These are phyloP conservation scores for Colius striatus DNA, from an alignment of 2,113 vertebrate species.

Conservation along the genomic window DNA sequence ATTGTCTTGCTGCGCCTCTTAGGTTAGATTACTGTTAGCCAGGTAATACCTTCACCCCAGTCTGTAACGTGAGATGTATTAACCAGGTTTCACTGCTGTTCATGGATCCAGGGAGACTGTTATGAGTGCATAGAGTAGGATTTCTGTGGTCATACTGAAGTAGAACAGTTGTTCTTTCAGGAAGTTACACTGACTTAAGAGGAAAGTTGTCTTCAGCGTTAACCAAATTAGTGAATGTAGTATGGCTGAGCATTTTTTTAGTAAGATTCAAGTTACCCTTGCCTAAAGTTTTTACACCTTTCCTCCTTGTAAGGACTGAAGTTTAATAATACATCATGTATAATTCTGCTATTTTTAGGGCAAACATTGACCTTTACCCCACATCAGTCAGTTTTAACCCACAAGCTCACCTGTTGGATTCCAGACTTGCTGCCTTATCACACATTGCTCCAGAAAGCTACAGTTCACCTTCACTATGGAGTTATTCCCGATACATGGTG, in stretches of 20 bases:
- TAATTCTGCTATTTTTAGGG: background rate
- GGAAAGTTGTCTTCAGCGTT: background rate
- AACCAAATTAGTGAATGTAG: background rate
- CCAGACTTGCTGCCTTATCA: background rate
- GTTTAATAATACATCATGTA: background rate
- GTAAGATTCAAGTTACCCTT: background rate
- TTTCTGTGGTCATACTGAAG: background rate
- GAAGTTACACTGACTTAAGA: background rate
- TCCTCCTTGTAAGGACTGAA: background rate
- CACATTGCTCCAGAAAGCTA: background rate
- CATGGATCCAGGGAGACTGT: background rate
- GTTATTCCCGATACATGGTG: background rate
- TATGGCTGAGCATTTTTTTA: background rate
- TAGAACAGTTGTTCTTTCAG: background rate
- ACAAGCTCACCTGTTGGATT: background rate
- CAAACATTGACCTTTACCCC: background rate
- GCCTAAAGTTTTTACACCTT: background rate
- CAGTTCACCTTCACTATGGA: background rate
- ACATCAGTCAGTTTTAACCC: background rate
- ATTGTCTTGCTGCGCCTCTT: rapidly evolving
- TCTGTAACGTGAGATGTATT: background rate
- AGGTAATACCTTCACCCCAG: background rate
- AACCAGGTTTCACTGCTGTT: background rate
- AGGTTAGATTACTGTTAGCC: background rate
- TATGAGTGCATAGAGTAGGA: background rate